Conservation (phyloP, 1,140 invertebrate species). For the Branchinecta lynchi region DNA sequence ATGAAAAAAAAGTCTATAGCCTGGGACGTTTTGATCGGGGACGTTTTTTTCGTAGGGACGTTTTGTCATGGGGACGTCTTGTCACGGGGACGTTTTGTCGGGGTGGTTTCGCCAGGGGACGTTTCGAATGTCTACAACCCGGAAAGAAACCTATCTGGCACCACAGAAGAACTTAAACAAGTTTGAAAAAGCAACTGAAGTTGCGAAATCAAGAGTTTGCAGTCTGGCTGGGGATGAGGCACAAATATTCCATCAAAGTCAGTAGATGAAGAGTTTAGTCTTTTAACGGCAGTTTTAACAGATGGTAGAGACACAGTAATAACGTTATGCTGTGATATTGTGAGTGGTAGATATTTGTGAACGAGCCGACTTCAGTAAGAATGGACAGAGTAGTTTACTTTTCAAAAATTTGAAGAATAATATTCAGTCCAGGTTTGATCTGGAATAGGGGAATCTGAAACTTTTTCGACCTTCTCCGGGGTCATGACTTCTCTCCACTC, state of each 20-base stretch:
- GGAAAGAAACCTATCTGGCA: no score
- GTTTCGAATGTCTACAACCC: no score
- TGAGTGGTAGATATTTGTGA: neutral
- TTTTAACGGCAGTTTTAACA: neutral
- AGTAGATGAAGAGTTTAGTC: neutral
- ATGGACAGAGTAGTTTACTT: neutral
- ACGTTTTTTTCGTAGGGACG: no score
- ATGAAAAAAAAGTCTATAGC: no score
- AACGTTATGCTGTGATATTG: neutral
- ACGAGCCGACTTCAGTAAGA: neutral
- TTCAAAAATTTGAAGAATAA: neutral
- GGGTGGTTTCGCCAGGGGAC: no score
- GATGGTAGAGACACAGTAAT: neutral
- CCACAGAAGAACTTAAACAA: neutral
- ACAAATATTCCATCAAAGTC: neutral
- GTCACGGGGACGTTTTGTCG: no score
- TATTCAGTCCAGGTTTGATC: neutral
- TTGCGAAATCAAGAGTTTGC: neutral
- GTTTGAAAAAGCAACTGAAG: neutral
- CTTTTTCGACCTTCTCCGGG: conserved; percentile 1
- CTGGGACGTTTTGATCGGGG: no score
- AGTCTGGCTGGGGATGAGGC: neutral
- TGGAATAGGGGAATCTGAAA: neutral
- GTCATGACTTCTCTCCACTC: neutral
- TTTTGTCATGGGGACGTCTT: no score